Evolutionary conservation across 2,113 vertebrate species (phyloP), one percentile per base, ranked within the genome.

Genomic region (Zosterops hypoxanthus): DNA sequence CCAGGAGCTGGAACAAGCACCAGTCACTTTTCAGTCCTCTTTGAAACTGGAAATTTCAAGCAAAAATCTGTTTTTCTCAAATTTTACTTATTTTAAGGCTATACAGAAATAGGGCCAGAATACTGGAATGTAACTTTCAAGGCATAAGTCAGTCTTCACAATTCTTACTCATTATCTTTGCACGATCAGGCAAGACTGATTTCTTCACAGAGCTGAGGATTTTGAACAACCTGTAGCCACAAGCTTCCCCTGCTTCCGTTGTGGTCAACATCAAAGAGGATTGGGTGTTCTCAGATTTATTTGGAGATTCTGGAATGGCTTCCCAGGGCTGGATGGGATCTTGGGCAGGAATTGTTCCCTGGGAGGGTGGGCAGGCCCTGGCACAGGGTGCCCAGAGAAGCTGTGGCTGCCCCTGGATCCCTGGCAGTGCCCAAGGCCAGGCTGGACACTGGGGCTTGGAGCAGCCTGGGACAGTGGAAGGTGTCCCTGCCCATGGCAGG

Each of bases 271-370:
- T 36, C 44, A 8, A 44, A 36, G 71, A 68, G 20, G 5, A 8
- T 8, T 53, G 15, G 14, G 6, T 28, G 11, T 17, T 76, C 15
- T 68, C 26, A 39, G 33, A 28, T 86, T 53, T 83, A 34, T 53
- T 64, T 6, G 6, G 33, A 65, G 22, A 56, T 55, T 20, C 20
- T 44, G 42, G 36, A 4, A 31, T 14, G 25, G 44, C 21, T 63
- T 49, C 52, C 34, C 52, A 65, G 70, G 41, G 42, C 0, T 65
- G 12, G 60, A 0, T 20, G 50, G 60, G 70, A 41, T 4, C 0
- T 16, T n/a, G 60, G 42, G 19, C 0, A 16, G 69, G 19, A 73
- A 65, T 41, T 47, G 18, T 28, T 39, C 39, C 36, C 49, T 63
- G 68, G 0, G 1, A 83, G 81, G 47, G 33, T 36, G 81, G 68